A percentile compares a stretch with the other conserved stretches of the same genome.
Evolutionary conservation across 2,888 invertebrate species (phyloP).

Genomic region (Drosophila infuscata): DNA sequence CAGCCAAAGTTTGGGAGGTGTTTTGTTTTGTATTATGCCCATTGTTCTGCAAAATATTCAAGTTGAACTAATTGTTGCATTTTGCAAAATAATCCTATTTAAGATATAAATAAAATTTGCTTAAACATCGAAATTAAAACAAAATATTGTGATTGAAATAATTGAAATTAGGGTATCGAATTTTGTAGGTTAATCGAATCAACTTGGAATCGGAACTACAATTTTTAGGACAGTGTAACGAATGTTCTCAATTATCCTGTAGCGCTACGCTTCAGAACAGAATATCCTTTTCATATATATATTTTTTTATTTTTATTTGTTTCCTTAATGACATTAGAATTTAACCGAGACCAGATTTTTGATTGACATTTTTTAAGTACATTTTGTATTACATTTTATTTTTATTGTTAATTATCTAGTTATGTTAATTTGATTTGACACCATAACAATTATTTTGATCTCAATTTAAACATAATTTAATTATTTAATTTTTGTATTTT

Average conservation of each 20-base stretch:
- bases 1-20: background rate
- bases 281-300: too few species aligned
- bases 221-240: background rate
- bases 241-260: too few species aligned
- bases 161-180: background rate
- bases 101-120: background rate
- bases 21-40: too few species aligned
- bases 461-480: background rate
- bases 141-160: background rate
- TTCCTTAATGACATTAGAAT: too few species aligned
- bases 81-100: too few species aligned
- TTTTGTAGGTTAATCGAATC: background rate
- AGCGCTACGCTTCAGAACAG: too few species aligned
- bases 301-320: too few species aligned
- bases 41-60: too few species aligned
- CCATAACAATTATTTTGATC: too few species aligned
- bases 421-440: too few species aligned
- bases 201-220: background rate
- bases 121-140: background rate
- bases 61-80: too few species aligned
- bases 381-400: background rate
- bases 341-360: background rate
- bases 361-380: background rate
- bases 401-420: background rate
- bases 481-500: background rate